Conservation (phyloP, 2,888 invertebrate genomes). For the Trichacis sp. region DNA sequence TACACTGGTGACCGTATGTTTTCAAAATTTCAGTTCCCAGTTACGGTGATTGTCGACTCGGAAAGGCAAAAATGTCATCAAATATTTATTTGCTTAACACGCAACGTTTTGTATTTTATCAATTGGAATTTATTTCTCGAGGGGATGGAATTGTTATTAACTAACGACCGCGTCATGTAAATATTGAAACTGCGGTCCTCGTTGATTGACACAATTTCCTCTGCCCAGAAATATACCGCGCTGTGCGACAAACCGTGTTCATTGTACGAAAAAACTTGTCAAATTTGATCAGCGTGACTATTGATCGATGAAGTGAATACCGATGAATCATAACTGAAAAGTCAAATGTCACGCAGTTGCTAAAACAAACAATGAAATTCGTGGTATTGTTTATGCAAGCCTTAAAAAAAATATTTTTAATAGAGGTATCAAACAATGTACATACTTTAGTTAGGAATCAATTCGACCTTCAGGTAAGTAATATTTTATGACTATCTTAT, state of each 20-base stretch:
- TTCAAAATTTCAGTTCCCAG: background rate
- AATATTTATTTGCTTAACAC: background rate
- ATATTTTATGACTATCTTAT: too few relatives aligned
- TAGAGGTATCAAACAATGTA: too few relatives aligned
- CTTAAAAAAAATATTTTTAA: too few relatives aligned
- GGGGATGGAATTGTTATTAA: background rate
- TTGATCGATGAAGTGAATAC: background rate
- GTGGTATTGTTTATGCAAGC: too few relatives aligned
- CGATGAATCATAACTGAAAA: background rate
- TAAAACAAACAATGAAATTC: too few relatives aligned
- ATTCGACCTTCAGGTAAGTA: too few relatives aligned
- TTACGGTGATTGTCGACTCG: background rate
- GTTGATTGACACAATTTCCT: background rate
- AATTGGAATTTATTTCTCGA: background rate
- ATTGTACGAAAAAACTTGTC: background rate
- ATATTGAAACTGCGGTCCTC: slow-evolving; percentile 1
- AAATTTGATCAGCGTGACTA: background rate
- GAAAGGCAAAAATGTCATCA: too few relatives aligned
- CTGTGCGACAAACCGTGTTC: background rate
- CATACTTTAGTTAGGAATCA: too few relatives aligned
- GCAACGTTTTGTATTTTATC: background rate
- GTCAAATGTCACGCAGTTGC: too few relatives aligned
- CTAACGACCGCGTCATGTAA: background rate
- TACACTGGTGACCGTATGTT: too few relatives aligned
- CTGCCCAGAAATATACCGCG: background rate